These are phyloP conservation scores for Polyommatus iphigenia DNA, from an alignment of 2,888 invertebrate species.

Conservation along the genomic window DNA sequence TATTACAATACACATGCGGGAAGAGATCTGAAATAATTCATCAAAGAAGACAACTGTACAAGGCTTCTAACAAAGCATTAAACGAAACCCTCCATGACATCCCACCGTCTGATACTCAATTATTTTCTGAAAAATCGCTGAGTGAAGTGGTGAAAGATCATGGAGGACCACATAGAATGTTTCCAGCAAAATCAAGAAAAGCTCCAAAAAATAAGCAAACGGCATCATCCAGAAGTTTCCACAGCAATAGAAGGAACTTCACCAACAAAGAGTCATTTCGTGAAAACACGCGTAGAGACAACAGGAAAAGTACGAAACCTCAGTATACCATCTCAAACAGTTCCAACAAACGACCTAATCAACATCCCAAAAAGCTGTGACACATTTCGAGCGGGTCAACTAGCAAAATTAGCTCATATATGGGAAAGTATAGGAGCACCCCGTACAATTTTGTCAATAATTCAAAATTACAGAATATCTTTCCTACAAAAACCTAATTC, in stretches of 20 bases:
- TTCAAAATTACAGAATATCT: constrained; percentile 35
- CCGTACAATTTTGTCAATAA: constrained; percentile 30
- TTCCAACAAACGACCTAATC: constrained; percentile 31
- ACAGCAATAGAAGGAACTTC: constrained; percentile 23
- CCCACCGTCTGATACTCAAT: neutral
- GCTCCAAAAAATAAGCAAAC: neutral
- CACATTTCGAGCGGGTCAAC: constrained; percentile 32
- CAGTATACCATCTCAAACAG: constrained; percentile 26
- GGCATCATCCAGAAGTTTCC: neutral
- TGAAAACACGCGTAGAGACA: constrained; percentile 18
- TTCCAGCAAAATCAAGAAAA: constrained; percentile 22
- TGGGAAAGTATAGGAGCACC: constrained; percentile 23
- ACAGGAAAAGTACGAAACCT: constrained; percentile 29
- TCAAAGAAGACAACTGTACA: constrained; percentile 29
- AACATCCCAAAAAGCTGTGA: constrained; percentile 25
- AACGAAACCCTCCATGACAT: constrained; percentile 24
- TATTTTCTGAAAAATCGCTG: neutral
- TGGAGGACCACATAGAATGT: constrained; percentile 18
- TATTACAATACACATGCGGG: constrained; percentile 19
- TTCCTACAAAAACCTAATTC: constrained; percentile 26
- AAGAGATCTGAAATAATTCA: constrained; percentile 34
- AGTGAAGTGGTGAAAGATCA: neutral
- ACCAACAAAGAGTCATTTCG: constrained; percentile 3
- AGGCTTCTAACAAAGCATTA: constrained; percentile 25
- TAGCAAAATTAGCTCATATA: constrained; percentile 24